Evolutionary conservation across 2,797 vertebrate genomes (phyloP).

Genomic region (Poeciliopsis turneri): DNA sequence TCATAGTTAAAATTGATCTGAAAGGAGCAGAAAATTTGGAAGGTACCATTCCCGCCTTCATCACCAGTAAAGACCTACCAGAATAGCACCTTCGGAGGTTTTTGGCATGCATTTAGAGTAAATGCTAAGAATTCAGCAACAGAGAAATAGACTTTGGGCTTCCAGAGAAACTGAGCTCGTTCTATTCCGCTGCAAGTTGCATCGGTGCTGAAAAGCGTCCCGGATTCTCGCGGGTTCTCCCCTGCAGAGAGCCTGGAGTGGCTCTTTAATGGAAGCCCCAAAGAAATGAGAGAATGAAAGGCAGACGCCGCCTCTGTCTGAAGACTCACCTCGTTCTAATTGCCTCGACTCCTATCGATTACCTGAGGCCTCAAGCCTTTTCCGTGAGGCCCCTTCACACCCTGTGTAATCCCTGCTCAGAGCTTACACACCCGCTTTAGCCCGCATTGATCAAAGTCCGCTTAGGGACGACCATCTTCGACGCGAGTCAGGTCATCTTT

Average conservation of each 20-base stretch:
- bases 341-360: slow-evolving; percentile 69
- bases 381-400: slow-evolving; percentile 47
- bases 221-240: slow-evolving; percentile 36
- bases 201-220: slow-evolving; percentile 39
- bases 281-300: slow-evolving; percentile 27
- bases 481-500: not conserved
- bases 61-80: not conserved
- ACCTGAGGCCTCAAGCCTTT: slow-evolving; percentile 49
- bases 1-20: not conserved
- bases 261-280: slow-evolving; percentile 50
- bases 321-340: slow-evolving; percentile 63
- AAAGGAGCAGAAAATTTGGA: not conserved
- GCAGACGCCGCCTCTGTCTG: slow-evolving; percentile 51
- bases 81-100: slow-evolving; percentile 4
- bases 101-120: slow-evolving; percentile 12
- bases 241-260: slow-evolving; percentile 22
- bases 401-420: slow-evolving; percentile 56
- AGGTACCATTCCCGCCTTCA: not conserved
- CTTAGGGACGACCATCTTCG: slow-evolving; percentile 14
- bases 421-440: slow-evolving; percentile 45
- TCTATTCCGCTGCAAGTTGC: slow-evolving; percentile 35
- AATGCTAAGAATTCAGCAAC: not conserved
- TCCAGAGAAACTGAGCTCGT: slow-evolving; percentile 17
- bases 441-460: slow-evolving; percentile 46
- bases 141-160: slow-evolving; percentile 21